Conservation (phyloP, 2,888 invertebrate species). For the Conus canariensis region DNA sequence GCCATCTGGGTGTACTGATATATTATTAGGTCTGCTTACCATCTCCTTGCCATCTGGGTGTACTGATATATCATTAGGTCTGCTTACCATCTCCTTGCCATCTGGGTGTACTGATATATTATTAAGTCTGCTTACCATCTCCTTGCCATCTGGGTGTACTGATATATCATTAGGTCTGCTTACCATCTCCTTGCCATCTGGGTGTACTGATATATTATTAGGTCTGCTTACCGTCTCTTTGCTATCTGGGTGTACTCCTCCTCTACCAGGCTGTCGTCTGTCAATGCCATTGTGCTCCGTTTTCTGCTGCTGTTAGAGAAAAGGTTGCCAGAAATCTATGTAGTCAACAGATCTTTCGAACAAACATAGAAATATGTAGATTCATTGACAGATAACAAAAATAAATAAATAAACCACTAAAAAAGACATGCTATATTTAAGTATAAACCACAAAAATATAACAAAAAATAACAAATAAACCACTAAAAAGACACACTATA, state of each 20-base stretch:
- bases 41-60: too few relatives aligned
- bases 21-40: too few relatives aligned
- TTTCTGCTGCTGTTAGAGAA: slow-evolving; percentile 52
- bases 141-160: too few relatives aligned
- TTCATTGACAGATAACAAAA: not conserved
- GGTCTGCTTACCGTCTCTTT: slow-evolving; percentile 61
- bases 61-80: too few relatives aligned
- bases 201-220: slow-evolving; percentile 28
- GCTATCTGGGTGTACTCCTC: slow-evolving; percentile 59
- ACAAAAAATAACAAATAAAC: not conserved
- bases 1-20: too few relatives aligned
- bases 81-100: too few relatives aligned
- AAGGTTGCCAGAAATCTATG: not conserved
- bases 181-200: slow-evolving; percentile 52
- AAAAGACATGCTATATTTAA: not conserved
- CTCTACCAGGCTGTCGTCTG: slow-evolving; percentile 53
- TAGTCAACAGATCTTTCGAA: too few relatives aligned
- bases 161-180: too few relatives aligned
- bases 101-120: not conserved
- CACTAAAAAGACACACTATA: not conserved
- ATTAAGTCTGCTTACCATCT: too few relatives aligned
- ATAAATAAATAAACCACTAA: not conserved
- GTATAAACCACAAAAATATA: not conserved
- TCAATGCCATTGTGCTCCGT: slow-evolving; percentile 50
- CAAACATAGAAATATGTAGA: not conserved